Base-by-base conservation (phyloP, 2,113 vertebrate species). In the Ranitomeya imitator region DNA sequence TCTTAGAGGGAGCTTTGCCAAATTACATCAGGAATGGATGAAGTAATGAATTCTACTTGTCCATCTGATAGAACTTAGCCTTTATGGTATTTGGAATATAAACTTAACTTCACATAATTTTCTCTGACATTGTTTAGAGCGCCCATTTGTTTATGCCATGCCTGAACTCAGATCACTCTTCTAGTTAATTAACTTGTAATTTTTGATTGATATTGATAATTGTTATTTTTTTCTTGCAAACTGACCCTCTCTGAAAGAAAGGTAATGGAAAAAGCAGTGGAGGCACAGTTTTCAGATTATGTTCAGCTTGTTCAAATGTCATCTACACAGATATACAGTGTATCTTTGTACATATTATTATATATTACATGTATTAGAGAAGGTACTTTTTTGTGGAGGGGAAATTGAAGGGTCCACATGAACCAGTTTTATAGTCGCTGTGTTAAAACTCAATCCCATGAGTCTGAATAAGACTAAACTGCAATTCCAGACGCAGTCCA, bases 41-140 rank as follows among this genome's bases (percentile, higher is more conserved):
- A 93, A 93, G 91, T 94, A 74, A 94, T 91, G 90, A 59, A 59
- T 91, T 91, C 88, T 94, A 92, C 93, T 93, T 93, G 91, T 91
- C 91, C 90, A 91, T 94, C 92, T 92, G 91, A 86, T 93, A 91
- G 91, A 91, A 90, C 87, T 91, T 85, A 90, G 90, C 89, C 92
- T 92, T 93, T 92, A 91, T 91, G 92, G 13, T 92, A 92, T 92
- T 93, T 93, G 88, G 90, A 92, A 89, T 85, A 85, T 90, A 92
- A 91, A 89, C 91, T n/a, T 69, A 91, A 92, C 92, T 91, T 79
- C 69, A 0, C 90, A 51, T 93, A 90, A 92, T 91, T 92, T 92
- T 91, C 89, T 83, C 57, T 92, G 92, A 92, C 91, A 92, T 88
- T 93, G 92, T 93, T 93, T 93, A 93, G 90, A 93, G 92, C n/a